Evolutionary conservation across 2,888 invertebrate species (phyloP).

Genomic region (Netelia inedita): DNA sequence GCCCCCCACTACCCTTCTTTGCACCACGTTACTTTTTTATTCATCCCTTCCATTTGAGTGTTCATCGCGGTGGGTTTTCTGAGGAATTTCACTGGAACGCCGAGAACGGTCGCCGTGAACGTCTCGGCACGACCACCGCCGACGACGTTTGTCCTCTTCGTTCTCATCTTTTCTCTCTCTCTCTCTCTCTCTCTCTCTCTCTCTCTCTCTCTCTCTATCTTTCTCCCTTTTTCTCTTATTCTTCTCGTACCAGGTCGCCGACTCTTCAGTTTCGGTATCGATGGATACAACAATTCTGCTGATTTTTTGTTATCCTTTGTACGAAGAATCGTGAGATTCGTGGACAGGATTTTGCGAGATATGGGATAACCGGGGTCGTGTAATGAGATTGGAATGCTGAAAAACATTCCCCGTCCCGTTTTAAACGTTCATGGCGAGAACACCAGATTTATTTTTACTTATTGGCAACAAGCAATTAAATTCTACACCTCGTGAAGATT

Average conservation of each 20-base stretch:
- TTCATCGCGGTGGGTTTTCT: constrained; percentile 75
- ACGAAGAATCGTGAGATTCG: background rate
- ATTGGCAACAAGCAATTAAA: constrained; percentile 4
- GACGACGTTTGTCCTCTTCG: constrained; percentile 79
- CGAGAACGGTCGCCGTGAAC: constrained; percentile 69
- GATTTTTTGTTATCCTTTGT: background rate
- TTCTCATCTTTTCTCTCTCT: constrained; percentile 62
- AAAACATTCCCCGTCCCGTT: background rate
- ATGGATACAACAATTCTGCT: background rate
- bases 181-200: constrained; percentile 67
- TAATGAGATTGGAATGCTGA: no score
- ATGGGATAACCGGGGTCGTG: no score
- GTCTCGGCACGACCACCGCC: constrained; percentile 74
- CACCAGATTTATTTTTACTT: background rate
- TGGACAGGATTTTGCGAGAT: background rate
- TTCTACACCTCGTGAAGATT: background rate
- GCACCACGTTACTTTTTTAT: constrained; percentile 54
- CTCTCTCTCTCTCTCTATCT: constrained; percentile 66
- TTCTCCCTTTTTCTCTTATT: constrained; percentile 65
- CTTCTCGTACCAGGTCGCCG: constrained; percentile 41
- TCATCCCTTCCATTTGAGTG: constrained; percentile 63
- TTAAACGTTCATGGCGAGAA: background rate
- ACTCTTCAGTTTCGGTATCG: constrained; percentile 25
- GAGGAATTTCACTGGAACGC: constrained; percentile 83
- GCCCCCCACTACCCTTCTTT: constrained; percentile 47